A percentile compares a stretch with the other conserved stretches of the same genome.
phyloP scores from a whole-genome alignment of 2,888 invertebrate genomes.

The Catocala sponsa region DNA sequence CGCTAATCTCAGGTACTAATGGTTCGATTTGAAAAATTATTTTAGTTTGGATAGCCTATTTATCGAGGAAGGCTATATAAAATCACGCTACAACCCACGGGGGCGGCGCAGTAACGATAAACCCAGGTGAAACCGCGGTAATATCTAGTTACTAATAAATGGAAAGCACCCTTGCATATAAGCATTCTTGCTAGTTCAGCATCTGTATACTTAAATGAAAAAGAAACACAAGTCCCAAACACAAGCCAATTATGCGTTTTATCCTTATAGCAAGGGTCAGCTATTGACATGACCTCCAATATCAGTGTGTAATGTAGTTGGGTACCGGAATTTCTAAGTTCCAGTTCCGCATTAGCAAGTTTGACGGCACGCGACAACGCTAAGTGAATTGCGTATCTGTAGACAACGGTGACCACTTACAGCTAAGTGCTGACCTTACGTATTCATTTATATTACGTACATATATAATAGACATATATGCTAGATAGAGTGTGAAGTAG shows the following conservation, averaged over 20 bases:
- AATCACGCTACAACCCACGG: too few species aligned
- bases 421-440: slow-evolving; percentile 48
- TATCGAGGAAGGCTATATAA: too few species aligned
- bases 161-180: too few species aligned
- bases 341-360: slow-evolving; percentile 31
- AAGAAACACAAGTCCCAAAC: too few species aligned
- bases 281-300: slow-evolving; percentile 23
- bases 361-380: slow-evolving; percentile 26
- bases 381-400: slow-evolving; percentile 53
- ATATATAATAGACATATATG: neutral
- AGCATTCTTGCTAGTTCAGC: too few species aligned
- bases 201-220: too few species aligned
- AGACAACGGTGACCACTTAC: slow-evolving; percentile 44
- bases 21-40: too few species aligned
- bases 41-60: too few species aligned
- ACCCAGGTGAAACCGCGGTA: too few species aligned
- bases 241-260: neutral
- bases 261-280: slow-evolving; percentile 19
- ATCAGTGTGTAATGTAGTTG: slow-evolving; percentile 30
- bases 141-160: too few species aligned
- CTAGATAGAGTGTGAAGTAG: neutral
- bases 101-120: too few species aligned
- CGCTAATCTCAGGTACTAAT: too few species aligned
- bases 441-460: slow-evolving; percentile 14
- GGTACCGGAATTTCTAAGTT: slow-evolving; percentile 27